phyloP scores from a whole-genome alignment of 2,797 vertebrate species.

The Halcyon badia region DNA sequence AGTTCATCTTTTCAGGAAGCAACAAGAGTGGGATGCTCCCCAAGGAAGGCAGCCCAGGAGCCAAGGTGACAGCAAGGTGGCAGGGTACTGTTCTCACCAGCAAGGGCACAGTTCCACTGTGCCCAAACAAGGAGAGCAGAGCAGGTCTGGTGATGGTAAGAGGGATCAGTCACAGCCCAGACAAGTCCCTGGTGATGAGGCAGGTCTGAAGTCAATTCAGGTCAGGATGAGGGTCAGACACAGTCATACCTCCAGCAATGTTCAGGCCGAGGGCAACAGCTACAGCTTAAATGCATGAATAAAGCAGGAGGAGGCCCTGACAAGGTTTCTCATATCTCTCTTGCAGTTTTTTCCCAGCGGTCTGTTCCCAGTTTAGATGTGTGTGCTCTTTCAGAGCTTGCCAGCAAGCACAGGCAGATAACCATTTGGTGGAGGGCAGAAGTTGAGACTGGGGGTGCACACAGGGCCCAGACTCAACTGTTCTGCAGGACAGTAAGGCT shows the following conservation, averaged over 20 bases:
- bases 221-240: not conserved
- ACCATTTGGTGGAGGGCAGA: not conserved
- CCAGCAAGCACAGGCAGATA: not conserved
- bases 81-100: not conserved
- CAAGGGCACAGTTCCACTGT: not conserved
- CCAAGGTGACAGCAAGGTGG: not conserved
- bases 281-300: not conserved
- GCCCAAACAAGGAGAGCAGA: not conserved
- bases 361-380: not conserved
- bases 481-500: not conserved
- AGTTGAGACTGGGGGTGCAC: accelerated
- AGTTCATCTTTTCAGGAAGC: not conserved
- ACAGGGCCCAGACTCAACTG: not conserved
- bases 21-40: not conserved
- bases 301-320: not conserved
- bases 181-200: not conserved
- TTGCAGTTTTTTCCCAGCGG: not conserved
- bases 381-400: accelerated
- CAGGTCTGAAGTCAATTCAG: not conserved
- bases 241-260: not conserved
- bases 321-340: accelerated
- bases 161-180: not conserved
- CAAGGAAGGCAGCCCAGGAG: not conserved
- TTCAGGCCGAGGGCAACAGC: not conserved
- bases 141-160: not conserved